Conservation (phyloP, 2,888 invertebrate species). For the Protodeltote pygarga region DNA sequence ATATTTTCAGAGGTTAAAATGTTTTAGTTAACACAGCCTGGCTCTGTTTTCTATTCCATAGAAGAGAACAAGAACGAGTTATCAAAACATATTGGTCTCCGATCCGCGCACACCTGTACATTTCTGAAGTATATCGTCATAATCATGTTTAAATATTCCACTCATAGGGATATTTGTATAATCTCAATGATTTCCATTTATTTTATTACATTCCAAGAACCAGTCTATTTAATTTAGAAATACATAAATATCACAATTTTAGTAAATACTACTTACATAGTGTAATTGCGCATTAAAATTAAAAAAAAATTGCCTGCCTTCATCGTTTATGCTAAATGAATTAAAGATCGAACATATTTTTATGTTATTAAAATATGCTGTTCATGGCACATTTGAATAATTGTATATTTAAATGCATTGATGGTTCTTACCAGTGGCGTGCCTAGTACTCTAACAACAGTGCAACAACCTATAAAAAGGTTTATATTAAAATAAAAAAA, state of each 20-base stretch:
- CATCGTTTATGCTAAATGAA: not conserved
- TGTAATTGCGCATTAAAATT: conserved; percentile 7
- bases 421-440: no score
- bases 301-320: not conserved
- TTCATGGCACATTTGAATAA: conserved; percentile 29
- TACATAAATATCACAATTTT: conserved; percentile 45
- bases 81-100: no score
- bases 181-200: not conserved
- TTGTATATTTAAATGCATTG: not conserved
- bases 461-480: no score
- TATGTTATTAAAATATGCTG: not conserved
- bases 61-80: no score
- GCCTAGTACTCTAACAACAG: no score
- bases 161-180: not conserved
- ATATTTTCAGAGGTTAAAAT: no score
- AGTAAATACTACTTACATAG: conserved; percentile 24
- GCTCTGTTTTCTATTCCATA: no score
- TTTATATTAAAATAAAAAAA: no score
- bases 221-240: conserved; percentile 14
- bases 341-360: not conserved
- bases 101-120: no score
- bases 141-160: not conserved
- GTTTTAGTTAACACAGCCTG: no score
- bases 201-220: conserved; percentile 13
- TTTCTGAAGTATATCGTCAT: not conserved